Evolutionary conservation across 2,797 vertebrate species (phyloP), one percentile per base, ranked within the genome.

Genomic region (Botia almorhae): DNA sequence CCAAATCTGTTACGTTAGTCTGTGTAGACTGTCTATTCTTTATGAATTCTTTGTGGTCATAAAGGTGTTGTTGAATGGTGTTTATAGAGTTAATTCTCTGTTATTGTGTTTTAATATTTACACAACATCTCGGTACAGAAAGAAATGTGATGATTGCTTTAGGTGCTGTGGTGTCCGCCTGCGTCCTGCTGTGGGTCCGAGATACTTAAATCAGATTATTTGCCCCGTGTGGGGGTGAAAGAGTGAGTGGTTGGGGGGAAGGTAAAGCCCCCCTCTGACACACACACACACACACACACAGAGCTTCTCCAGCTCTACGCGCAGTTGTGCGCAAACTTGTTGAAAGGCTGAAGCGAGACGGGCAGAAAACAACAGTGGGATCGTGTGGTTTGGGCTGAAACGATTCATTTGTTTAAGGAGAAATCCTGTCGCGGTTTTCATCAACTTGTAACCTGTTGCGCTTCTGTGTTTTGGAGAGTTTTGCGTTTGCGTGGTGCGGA

Each of bases 161-260:
- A 77, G 46, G 69, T 69, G 58, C 72, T 39, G 60, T 26, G 78
- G 55, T 81, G 85, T 78, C 74, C 82, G 69, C 73, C 83, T 39
- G 83, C 19, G 81, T 82, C 83, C 86, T 85, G 72, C 81, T 69
- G n/a, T 46, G 51, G 84, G 33, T 33, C 33, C 33, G 84, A 82
- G 51, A 81, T 84, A 87, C 82, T 87, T 82, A 84, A 90, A 83
- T 87, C 81, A 85, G 85, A 88, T 88, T 84, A 88, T 80, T 77
- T 76, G 77, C 53, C 53, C 87, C 89, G 75, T 46, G 80, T 58
- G 83, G 56, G 76, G 78, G 84, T 80, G 83, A 80, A 63, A 50
- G 76, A 80, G 82, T 83, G 74, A 81, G 82, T 81, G 73, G 69
- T 36, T 74, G 23, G 78, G 82, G 88, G 83, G 82, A 85, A 84